A percentile compares a stretch with the other conserved stretches of the same genome.
These are phyloP conservation scores for Spisula subtruncata DNA, from an alignment of 2,888 invertebrate genomes.

Conservation along the genomic window DNA sequence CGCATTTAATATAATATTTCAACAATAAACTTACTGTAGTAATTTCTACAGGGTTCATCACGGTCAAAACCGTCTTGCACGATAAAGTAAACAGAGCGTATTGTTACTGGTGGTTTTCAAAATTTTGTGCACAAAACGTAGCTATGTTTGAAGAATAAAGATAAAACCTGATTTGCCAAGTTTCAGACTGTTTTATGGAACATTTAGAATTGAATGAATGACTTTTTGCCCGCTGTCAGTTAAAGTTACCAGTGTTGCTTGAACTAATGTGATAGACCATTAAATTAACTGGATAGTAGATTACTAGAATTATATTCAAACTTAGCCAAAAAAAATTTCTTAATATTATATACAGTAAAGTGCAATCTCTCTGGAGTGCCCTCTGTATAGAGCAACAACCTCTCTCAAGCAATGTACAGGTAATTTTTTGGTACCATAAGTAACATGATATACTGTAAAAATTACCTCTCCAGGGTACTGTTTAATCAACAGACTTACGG, in stretches of 20 bases:
- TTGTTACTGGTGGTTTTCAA: neutral
- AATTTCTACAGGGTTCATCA: neutral
- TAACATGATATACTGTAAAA: too few relatives aligned
- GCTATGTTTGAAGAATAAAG: conserved; percentile 15
- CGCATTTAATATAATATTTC: conserved; percentile 29
- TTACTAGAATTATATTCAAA: neutral
- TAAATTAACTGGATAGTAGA: neutral
- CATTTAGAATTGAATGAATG: neutral
- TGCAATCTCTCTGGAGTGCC: too few relatives aligned
- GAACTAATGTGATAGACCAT: neutral
- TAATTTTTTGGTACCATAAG: too few relatives aligned
- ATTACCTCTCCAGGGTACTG: too few relatives aligned
- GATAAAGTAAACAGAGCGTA: conserved; percentile 23
- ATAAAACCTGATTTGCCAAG: neutral
- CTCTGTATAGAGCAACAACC: too few relatives aligned
- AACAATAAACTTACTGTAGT: conserved; percentile 9
- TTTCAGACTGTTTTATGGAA: conserved; percentile 20
- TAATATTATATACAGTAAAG: too few relatives aligned
- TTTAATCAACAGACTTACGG: too few relatives aligned
- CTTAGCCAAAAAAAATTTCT: too few relatives aligned
- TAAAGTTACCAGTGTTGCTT: neutral
- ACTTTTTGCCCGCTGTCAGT: neutral
- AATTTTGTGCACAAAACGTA: neutral
- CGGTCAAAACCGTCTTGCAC: conserved; percentile 1
- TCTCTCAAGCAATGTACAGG: too few relatives aligned